Percentiles rank a stretch among this genome's conserved stretches.
Conservation (phyloP, 2,888 invertebrate genomes). For the Hemithea aestivaria region DNA sequence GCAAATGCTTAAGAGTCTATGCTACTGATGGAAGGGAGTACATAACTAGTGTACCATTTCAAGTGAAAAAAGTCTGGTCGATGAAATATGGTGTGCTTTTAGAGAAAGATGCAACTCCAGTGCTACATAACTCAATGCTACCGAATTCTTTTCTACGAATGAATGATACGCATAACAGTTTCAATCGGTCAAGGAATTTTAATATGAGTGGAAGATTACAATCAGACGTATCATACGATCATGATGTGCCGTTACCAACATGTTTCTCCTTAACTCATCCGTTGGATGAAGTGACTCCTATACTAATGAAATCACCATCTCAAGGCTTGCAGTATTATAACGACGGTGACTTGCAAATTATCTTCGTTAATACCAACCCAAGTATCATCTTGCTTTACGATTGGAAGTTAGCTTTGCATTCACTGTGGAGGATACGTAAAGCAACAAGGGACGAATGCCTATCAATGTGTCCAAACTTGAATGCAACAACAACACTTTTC, state of each 20-base stretch:
- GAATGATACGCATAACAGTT: constrained; percentile 64
- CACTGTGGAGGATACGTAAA: constrained; percentile 88
- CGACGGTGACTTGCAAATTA: constrained; percentile 83
- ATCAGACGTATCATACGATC: constrained; percentile 57
- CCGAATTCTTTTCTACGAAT: constrained; percentile 55
- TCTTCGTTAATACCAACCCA: constrained; percentile 87
- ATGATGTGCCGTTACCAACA: constrained; percentile 83
- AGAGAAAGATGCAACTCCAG: constrained; percentile 81
- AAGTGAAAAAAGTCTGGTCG: constrained; percentile 90
- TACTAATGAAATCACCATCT: constrained; percentile 83
- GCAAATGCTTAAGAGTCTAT: constrained; percentile 87
- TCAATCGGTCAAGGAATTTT: constrained; percentile 49
- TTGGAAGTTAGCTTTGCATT: constrained; percentile 86
- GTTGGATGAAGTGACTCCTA: constrained; percentile 93
- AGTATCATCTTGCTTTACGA: constrained; percentile 92
- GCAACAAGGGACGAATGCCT: constrained; percentile 86
- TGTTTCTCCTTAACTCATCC: constrained; percentile 94
- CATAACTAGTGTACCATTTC: constrained; percentile 87
- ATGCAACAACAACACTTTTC: constrained; percentile 58
- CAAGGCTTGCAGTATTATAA: constrained; percentile 80
- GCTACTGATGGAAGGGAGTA: constrained; percentile 91
- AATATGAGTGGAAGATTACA: constrained; percentile 63
- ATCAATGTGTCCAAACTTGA: constrained; percentile 76
- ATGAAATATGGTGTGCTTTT: constrained; percentile 92
- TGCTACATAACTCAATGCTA: constrained; percentile 51